Percentiles rank a stretch among this genome's conserved stretches.
Conservation (phyloP, 2,888 invertebrate species). For the Megaustenia siamemsis region DNA sequence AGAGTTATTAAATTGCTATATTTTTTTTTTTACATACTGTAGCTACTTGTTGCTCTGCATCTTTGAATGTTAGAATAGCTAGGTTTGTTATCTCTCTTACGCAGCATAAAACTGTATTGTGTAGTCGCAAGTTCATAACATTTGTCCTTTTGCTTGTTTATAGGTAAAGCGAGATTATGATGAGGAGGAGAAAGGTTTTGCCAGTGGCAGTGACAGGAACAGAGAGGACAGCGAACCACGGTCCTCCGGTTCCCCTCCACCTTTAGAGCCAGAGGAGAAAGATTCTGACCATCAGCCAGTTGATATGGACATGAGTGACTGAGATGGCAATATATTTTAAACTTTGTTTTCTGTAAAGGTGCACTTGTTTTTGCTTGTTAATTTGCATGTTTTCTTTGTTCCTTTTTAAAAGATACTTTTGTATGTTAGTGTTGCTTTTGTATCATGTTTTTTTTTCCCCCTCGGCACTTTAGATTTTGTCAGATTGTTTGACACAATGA, state of each 20-base stretch:
- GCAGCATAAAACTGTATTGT: too few relatives aligned
- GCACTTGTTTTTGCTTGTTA: not conserved
- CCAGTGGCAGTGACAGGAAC: conserved; percentile 58
- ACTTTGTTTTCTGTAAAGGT: not conserved
- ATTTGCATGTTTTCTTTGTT: not conserved
- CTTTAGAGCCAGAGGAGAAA: conserved; percentile 47
- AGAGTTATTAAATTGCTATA: too few relatives aligned
- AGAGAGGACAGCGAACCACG: conserved; percentile 53
- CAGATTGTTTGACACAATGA: too few relatives aligned
- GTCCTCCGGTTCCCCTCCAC: conserved; percentile 52
- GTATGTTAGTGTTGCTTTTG: too few relatives aligned
- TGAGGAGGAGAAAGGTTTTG: conserved; percentile 69
- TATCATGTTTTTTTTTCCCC: too few relatives aligned
- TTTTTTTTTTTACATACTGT: too few relatives aligned
- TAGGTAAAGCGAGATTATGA: conserved; percentile 69
- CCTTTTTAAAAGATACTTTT: too few relatives aligned
- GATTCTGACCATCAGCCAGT: conserved; percentile 68
- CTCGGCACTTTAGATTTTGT: too few relatives aligned
- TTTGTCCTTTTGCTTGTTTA: not conserved
- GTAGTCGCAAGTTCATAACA: not conserved
- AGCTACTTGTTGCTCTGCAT: too few relatives aligned
- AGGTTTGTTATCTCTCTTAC: too few relatives aligned
- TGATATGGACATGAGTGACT: conserved; percentile 77
- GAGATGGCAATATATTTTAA: not conserved
- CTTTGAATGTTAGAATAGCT: too few relatives aligned